Base-by-base conservation (phyloP, 2,888 invertebrate genomes). In the Athalia cordata region DNA sequence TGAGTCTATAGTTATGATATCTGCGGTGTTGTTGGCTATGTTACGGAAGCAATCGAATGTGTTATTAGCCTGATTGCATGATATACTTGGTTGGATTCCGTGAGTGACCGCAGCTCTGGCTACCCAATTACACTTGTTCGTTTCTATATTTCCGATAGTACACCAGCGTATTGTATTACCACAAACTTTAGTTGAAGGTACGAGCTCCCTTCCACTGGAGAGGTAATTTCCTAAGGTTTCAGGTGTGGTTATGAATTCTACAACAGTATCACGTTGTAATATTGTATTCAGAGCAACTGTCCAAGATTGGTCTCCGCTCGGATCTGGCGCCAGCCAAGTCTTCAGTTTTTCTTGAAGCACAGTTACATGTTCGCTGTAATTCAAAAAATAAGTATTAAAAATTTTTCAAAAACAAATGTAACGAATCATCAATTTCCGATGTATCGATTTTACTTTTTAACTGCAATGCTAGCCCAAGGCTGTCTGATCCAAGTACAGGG, bases 401-500 rank as follows among this genome's bases (percentile, higher is more conserved):
- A n/a, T 15, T 29, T 29, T 0, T 29, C 2, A 2, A 29, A 29
- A 29, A 29, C 1, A 29, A 29, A 29, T 29, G 50, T 13, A 8
- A 47, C 11, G 13, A 3, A 49, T 49, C 4, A n/a, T 4, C 29
- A 9, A 62, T 43, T 43, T 62, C 4, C 8, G 43, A 50, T 50
- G 11, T 49, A 72, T 43, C 15, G 6, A 47, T 52, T 86, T 83
- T 88, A 94, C 94, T 89, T 90, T 81, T 90, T 90, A 5, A 93
- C 90, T 0, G 94, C 90, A 0, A 95, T 89, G 0, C 92, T 90
- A 5, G 90, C 89, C 93, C 94, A 94, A 0, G 94, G 93, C 84
- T 95, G 94, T 62, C 90, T 91, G 3, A 93, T 90, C 92, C 94
- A 93, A 15, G 92, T 88, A 84, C 95, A 95, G 0, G 93, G 93